Evolutionary conservation across 2,113 vertebrate species (phyloP).

Genomic region (Amazona vittata): DNA sequence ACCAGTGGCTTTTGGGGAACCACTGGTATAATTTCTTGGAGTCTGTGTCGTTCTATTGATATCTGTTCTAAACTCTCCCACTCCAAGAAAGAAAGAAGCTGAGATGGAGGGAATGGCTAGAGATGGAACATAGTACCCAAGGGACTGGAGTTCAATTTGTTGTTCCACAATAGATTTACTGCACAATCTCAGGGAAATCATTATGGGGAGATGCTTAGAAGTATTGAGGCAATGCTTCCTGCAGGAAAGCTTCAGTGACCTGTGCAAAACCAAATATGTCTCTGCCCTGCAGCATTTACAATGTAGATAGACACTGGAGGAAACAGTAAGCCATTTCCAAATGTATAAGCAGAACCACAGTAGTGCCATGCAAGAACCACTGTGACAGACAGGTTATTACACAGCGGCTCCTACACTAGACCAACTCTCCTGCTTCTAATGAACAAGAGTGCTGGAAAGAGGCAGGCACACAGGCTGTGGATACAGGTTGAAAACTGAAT

Average conservation of each 20-base stretch:
- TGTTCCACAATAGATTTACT: slow-evolving; percentile 36
- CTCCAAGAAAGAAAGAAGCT: neutral
- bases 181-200: slow-evolving; percentile 38
- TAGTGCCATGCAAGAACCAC: neutral
- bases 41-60: neutral
- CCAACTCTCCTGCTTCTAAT: neutral
- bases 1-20: neutral
- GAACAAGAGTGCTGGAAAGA: neutral
- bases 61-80: neutral
- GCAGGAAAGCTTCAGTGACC: neutral
- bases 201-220: neutral
- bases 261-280: neutral
- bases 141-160: slow-evolving; percentile 16
- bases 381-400: neutral
- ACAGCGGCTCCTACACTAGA: neutral
- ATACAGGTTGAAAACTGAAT: neutral
- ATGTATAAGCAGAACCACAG: neutral
- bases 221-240: slow-evolving; percentile 5
- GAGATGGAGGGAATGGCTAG: neutral
- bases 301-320: neutral
- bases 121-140: slow-evolving; percentile 34
- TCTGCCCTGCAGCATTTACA: neutral
- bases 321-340: neutral
- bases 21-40: neutral
- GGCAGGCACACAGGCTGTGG: neutral